phyloP scores from a whole-genome alignment of 2,113 vertebrate genomes.

The Phocoena phocoena region DNA sequence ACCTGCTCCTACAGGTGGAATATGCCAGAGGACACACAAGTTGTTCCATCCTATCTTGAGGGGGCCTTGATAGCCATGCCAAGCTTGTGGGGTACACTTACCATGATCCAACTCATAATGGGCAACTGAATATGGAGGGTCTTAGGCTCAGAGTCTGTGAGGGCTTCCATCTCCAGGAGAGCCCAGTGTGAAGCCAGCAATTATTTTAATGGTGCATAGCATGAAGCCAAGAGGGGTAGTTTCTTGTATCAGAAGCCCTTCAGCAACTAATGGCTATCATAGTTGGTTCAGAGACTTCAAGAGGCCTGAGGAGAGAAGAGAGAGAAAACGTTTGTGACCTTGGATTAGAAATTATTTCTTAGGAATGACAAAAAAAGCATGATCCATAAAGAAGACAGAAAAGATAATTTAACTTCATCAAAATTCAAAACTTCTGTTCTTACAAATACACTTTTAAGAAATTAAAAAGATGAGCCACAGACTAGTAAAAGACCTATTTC shows the following conservation, averaged over 20 bases:
- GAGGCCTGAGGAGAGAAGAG: neutral
- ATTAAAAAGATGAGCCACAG: neutral
- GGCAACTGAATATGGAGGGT: neutral
- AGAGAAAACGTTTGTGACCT: neutral
- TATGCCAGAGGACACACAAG: neutral
- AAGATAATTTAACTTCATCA: neutral
- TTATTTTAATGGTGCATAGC: neutral
- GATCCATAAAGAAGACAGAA: neutral
- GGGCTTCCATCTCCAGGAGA: neutral
- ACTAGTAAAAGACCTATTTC: neutral
- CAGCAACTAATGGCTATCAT: neutral
- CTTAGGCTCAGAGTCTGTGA: neutral
- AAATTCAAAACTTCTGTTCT: neutral
- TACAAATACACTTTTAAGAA: neutral
- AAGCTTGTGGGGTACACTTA: neutral
- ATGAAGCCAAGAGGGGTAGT: neutral
- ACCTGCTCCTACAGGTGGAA: neutral
- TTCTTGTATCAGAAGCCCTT: neutral
- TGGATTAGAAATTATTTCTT: neutral
- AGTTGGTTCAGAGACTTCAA: neutral
- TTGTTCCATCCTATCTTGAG: neutral
- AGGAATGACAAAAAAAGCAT: neutral
- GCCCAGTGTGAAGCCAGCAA: neutral
- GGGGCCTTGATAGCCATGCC: rapidly evolving
- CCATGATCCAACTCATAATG: neutral